phyloP scores from a whole-genome alignment of 1,140 invertebrate genomes.

The Eciton burchellii region DNA sequence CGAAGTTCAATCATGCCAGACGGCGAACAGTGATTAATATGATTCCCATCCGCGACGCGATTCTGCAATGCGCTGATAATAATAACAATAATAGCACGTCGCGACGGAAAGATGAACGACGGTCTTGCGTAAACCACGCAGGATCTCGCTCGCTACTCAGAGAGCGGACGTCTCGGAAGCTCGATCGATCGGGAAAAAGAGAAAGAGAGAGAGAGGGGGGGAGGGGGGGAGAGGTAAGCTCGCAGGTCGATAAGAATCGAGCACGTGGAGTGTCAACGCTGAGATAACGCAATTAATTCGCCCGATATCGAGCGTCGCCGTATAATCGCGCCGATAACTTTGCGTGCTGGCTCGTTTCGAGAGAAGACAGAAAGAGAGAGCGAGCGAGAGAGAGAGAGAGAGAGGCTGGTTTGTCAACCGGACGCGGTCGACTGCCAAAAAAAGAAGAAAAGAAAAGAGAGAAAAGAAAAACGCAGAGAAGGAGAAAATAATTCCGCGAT shows the following conservation, averaged over 20 bases:
- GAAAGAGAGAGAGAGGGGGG: too few species aligned
- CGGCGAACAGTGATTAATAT: slow-evolving; percentile 11
- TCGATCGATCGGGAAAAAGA: neutral
- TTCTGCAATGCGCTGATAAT: too few species aligned
- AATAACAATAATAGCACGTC: neutral
- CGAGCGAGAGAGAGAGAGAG: too few species aligned
- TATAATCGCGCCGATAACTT: neutral
- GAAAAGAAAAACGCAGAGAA: slow-evolving; percentile 38
- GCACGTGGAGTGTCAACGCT: neutral
- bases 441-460: slow-evolving; percentile 47
- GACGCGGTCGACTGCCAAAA: slow-evolving; percentile 7
- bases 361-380: too few species aligned
- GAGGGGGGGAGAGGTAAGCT: neutral
- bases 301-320: neutral
- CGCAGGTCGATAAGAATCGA: slow-evolving; percentile 4
- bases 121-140: neutral
- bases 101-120: neutral
- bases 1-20: neutral
- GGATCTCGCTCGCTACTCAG: neutral
- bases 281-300: slow-evolving; percentile 42
- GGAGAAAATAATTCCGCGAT: slow-evolving; percentile 34
- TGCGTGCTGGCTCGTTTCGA: neutral
- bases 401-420: neutral
- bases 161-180: neutral
- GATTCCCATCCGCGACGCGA: neutral